Conservation (phyloP, 2,888 invertebrate species). For the Drosophila rubida region DNA sequence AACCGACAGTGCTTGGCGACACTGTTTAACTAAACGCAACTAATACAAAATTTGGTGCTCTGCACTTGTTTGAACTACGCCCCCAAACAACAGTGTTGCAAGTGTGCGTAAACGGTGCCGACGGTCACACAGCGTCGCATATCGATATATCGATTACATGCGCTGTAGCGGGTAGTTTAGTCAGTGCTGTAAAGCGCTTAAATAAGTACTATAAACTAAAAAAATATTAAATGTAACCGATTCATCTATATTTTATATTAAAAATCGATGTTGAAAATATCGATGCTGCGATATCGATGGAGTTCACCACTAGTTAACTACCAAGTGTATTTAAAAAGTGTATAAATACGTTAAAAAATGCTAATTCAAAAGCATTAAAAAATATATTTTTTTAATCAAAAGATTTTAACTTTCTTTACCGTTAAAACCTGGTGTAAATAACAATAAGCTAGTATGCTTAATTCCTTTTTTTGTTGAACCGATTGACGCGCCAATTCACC, state of each 20-base stretch:
- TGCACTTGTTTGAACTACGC: slow-evolving; percentile 79
- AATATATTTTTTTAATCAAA: too few species aligned
- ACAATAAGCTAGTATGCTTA: too few species aligned
- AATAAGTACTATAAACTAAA: too few species aligned
- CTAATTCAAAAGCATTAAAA: too few species aligned
- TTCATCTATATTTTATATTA: neutral
- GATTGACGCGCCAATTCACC: neutral
- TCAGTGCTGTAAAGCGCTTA: slow-evolving; percentile 8
- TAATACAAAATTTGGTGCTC: slow-evolving; percentile 51
- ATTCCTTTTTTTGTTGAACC: too few species aligned
- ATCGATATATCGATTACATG: slow-evolving; percentile 32
- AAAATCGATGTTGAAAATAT: neutral
- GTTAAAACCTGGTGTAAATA: too few species aligned
- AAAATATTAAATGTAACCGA: too few species aligned
- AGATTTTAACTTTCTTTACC: too few species aligned
- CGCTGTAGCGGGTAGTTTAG: neutral
- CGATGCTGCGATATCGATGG: neutral
- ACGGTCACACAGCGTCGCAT: neutral
- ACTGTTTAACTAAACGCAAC: slow-evolving; percentile 30
- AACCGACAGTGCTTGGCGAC: neutral
- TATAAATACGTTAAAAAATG: neutral
- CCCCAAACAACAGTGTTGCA: slow-evolving; percentile 64
- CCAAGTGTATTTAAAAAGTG: neutral
- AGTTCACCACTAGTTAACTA: neutral
- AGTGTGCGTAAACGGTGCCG: neutral